A percentile compares a stretch with the other conserved stretches of the same genome.
Evolutionary conservation across 92 coral and sea anemone genomes (phyloP).

Genomic region (Scolanthus callimorphus): DNA sequence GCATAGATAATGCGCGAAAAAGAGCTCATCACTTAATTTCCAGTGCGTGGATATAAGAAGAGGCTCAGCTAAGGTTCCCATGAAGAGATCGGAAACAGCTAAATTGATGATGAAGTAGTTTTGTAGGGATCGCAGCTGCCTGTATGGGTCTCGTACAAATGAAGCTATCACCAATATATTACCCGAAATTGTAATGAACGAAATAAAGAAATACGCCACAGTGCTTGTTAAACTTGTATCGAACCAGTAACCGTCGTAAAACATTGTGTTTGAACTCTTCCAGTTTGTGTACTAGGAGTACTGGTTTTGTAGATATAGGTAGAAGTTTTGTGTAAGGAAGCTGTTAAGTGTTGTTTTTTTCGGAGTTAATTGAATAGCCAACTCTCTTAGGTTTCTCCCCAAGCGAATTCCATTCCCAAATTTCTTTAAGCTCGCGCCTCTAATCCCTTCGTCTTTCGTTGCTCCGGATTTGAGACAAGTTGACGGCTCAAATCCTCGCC

Average conservation of each 20-base stretch:
- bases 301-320: no score
- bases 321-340: no score
- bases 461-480: no score
- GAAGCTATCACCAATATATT: slow-evolving; percentile 57
- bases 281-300: no score
- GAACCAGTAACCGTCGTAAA: slow-evolving; percentile 79
- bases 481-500: no score
- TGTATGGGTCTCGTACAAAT: slow-evolving; percentile 55
- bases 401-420: no score
- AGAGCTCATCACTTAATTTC: slow-evolving; percentile 35
- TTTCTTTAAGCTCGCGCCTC: no score
- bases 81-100: slow-evolving; percentile 64
- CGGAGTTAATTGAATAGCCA: no score
- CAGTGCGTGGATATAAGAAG: slow-evolving; percentile 64
- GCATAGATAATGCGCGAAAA: slow-evolving; percentile 53
- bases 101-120: slow-evolving; percentile 64
- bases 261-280: no score
- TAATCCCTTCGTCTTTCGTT: no score
- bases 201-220: slow-evolving; percentile 47
- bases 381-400: no score
- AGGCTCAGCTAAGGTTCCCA: slow-evolving; percentile 69
- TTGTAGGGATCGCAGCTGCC: slow-evolving; percentile 57
- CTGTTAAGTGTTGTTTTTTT: no score
- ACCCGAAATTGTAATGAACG: slow-evolving; percentile 49
- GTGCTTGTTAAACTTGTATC: slow-evolving; percentile 50